These are phyloP conservation scores for Nasonovia ribisnigri DNA, from an alignment of 2,888 invertebrate genomes.

Conservation along the genomic window DNA sequence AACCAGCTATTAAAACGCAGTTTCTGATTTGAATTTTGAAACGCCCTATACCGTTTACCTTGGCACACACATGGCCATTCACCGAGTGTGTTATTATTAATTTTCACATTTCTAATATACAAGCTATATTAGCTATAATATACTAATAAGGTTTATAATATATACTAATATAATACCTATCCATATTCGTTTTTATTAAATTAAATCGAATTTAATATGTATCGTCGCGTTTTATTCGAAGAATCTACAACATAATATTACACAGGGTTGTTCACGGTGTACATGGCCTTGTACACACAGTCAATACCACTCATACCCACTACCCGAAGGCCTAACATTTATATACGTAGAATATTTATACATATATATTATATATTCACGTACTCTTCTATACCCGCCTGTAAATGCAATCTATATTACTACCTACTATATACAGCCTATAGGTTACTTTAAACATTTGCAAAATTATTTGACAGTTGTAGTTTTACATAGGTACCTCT, in stretches of 20 bases:
- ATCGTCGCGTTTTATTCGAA: background rate
- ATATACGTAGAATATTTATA: background rate
- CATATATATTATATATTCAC: background rate
- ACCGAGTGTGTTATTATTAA: slow-evolving; percentile 36
- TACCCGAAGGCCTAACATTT: slow-evolving; percentile 2
- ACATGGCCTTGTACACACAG: background rate
- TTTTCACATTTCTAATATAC: slow-evolving; percentile 26
- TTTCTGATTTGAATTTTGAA: slow-evolving; percentile 52
- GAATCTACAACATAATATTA: background rate
- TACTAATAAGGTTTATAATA: background rate
- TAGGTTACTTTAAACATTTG: background rate
- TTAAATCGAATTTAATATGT: slow-evolving; percentile 22
- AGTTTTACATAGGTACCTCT: background rate
- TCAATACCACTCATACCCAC: background rate
- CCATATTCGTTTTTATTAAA: slow-evolving; percentile 3
- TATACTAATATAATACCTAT: background rate
- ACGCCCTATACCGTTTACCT: slow-evolving; percentile 53
- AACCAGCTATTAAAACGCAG: background rate
- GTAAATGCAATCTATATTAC: background rate
- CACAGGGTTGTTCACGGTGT: background rate
- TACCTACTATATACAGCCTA: background rate
- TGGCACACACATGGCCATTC: slow-evolving; percentile 46
- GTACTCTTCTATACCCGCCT: background rate
- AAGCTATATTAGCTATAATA: background rate
- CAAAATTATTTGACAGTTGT: background rate